These are phyloP conservation scores for Melipona beecheii DNA, from an alignment of 2,888 invertebrate species.

Conservation along the genomic window DNA sequence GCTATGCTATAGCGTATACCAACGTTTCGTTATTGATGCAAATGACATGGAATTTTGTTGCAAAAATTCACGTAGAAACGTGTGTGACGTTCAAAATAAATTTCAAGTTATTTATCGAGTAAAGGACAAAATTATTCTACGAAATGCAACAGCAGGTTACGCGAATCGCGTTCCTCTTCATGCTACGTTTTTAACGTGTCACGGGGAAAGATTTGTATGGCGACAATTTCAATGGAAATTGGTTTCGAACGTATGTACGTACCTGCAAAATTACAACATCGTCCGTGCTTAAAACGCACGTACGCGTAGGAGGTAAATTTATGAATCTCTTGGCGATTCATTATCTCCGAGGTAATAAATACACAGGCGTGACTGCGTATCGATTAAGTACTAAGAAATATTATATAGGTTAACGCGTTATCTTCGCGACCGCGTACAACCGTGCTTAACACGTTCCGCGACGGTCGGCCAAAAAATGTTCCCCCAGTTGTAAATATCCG, in stretches of 20 bases:
- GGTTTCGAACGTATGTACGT: not conserved
- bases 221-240: not conserved
- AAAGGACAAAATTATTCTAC: no score
- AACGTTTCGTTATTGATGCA: not conserved
- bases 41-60: not conserved
- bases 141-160: not conserved
- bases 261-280: not conserved
- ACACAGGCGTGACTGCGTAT: conserved; percentile 25
- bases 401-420: conserved; percentile 72
- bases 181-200: not conserved
- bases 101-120: not conserved
- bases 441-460: conserved; percentile 26
- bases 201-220: not conserved
- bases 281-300: not conserved
- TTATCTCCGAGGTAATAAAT: conserved; percentile 21
- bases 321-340: conserved; percentile 23
- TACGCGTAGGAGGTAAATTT: conserved; percentile 4
- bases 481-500: conserved; percentile 71
- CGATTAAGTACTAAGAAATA: conserved; percentile 50
- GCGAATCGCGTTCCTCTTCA: not conserved
- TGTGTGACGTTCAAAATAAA: not conserved
- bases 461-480: conserved; percentile 52
- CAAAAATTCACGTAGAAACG: no score
- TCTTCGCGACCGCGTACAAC: conserved; percentile 50
- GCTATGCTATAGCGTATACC: not conserved